Conservation (phyloP, 2,888 invertebrate genomes). For the Mylabris sibirica region DNA sequence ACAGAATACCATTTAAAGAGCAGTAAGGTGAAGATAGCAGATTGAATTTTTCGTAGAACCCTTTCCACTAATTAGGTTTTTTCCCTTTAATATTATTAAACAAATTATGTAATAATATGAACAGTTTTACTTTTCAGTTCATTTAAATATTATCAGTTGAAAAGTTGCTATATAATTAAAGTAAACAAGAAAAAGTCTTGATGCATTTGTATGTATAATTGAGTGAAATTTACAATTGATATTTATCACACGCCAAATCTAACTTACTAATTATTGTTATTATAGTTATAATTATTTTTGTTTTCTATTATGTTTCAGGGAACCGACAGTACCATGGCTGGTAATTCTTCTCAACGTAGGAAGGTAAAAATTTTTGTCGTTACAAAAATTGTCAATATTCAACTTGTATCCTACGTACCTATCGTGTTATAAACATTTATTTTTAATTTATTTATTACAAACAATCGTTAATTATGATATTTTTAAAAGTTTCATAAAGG, state of each 20-base stretch:
- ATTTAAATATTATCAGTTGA: conserved; percentile 31
- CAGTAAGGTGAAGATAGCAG: not conserved
- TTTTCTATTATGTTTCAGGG: conserved; percentile 43
- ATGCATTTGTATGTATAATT: conserved; percentile 34
- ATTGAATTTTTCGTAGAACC: not conserved
- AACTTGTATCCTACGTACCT: not conserved
- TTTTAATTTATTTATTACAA: not conserved
- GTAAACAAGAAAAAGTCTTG: conserved; percentile 34
- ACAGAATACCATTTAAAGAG: conserved; percentile 20
- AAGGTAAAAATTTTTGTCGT: conserved; percentile 42
- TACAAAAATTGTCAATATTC: conserved; percentile 3
- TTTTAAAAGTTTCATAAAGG: not conserved
- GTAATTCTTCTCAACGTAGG: conserved; percentile 39
- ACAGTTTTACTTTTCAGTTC: not conserved
- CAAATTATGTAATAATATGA: not conserved
- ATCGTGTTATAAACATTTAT: not conserved
- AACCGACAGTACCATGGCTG: conserved; percentile 45
- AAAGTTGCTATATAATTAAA: conserved; percentile 39
- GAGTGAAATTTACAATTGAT: conserved; percentile 30
- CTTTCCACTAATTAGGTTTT: not conserved
- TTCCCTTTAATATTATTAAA: not conserved
- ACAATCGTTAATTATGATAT: not conserved
- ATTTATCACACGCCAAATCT: conserved; percentile 50
- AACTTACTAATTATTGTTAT: conserved; percentile 41
- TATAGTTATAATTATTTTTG: conserved; percentile 36